Percentiles rank a stretch among this genome's conserved stretches.
These are phyloP conservation scores for Gonatopus flavifemur DNA, from an alignment of 1,140 invertebrate species.

Conservation along the genomic window DNA sequence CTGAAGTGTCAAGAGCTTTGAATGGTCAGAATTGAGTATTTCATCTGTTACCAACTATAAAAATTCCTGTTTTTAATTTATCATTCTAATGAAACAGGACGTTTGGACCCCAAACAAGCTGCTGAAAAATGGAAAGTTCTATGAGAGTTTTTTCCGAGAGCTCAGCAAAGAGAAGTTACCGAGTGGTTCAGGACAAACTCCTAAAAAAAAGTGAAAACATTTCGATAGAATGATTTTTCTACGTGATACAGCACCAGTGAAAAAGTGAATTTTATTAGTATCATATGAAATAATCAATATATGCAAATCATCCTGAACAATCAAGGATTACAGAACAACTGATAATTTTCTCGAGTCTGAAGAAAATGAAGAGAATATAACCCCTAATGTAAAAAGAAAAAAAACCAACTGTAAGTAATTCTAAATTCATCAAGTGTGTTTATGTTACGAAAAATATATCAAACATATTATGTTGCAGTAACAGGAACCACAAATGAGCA, in stretches of 20 bases:
- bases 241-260: not conserved
- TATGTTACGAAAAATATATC: not conserved
- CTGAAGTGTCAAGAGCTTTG: not conserved
- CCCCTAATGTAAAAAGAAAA: not conserved
- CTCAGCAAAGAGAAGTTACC: not conserved
- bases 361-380: not conserved
- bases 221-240: not conserved
- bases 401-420: not conserved
- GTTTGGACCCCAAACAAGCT: not conserved
- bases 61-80: not conserved
- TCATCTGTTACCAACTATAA: not conserved
- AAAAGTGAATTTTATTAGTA: not conserved
- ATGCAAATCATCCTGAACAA: no score
- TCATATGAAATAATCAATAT: not conserved
- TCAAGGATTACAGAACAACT: not conserved
- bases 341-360: not conserved
- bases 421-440: no score
- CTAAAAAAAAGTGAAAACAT: not conserved
- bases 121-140: not conserved
- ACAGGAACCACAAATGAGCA: not conserved
- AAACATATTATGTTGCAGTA: not conserved
- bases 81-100: not conserved
- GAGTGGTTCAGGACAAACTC: not conserved
- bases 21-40: not conserved
- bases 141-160: not conserved